phyloP scores from a whole-genome alignment of 2,797 vertebrate species.

The Hemibagrus guttatus region DNA sequence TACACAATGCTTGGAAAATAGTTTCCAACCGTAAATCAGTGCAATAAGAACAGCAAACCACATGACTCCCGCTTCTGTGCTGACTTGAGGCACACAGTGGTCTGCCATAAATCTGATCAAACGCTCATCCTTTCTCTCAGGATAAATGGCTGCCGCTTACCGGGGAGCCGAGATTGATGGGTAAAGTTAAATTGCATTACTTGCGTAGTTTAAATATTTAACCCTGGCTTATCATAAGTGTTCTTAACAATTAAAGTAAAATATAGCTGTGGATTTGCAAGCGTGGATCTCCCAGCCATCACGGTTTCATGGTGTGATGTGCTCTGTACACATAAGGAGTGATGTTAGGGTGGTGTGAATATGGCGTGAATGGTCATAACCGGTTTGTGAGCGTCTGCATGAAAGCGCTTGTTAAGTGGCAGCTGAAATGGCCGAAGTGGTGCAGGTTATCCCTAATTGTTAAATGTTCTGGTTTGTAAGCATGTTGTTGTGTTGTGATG shows the following conservation, averaged over 20 bases:
- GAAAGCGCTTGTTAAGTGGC: not conserved
- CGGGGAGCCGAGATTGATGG: constrained; percentile 82
- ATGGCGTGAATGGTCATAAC: too few species aligned
- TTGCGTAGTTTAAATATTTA: constrained; percentile 89
- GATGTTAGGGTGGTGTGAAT: not conserved
- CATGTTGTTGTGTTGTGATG: constrained; percentile 31
- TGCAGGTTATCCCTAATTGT: not conserved
- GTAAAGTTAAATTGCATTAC: constrained; percentile 87
- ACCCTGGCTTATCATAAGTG: constrained; percentile 89
- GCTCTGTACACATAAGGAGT: not conserved
- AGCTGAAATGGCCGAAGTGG: not conserved
- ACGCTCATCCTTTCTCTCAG: constrained; percentile 76
- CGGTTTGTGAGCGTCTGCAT: not conserved
- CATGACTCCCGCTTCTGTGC: not conserved
- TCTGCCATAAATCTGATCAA: constrained; percentile 84
- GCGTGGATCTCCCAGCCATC: constrained; percentile 39
- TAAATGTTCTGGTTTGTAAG: not conserved
- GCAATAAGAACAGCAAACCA: not conserved
- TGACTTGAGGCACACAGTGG: constrained; percentile 25
- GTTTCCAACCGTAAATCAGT: not conserved
- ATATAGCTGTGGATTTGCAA: constrained; percentile 65
- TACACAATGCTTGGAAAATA: too few species aligned
- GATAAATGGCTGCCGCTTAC: constrained; percentile 67
- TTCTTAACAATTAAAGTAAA: constrained; percentile 85
- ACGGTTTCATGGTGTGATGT: not conserved